A percentile compares a stretch with the other conserved stretches of the same genome.
Evolutionary conservation across 2,888 invertebrate species (phyloP).

Genomic region (Bombyx huttoni): DNA sequence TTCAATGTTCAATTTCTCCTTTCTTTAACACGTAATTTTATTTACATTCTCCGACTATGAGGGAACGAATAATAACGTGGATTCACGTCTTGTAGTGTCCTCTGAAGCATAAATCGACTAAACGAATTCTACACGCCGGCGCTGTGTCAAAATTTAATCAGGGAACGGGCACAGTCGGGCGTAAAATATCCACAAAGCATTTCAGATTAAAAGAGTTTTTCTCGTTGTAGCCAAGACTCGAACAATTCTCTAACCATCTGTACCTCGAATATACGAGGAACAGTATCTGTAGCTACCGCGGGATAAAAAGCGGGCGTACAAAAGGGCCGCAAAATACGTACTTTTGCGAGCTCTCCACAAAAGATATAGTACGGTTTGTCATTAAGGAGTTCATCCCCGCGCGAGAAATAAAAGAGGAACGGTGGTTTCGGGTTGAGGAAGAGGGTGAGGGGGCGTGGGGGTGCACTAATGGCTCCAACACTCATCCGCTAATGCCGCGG

Average conservation of each 20-base stretch:
- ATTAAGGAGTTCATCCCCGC: constrained; percentile 73
- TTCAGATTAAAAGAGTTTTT: constrained; percentile 41
- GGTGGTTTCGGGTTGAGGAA: constrained; percentile 44
- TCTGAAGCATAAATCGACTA: neutral
- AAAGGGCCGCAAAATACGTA: constrained; percentile 72
- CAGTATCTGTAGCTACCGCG: constrained; percentile 29
- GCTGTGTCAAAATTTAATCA: constrained; percentile 25
- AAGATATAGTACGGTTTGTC: constrained; percentile 74
- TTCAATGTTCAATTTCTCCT: neutral
- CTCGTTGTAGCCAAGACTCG: constrained; percentile 37
- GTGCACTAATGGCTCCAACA: constrained; percentile 70
- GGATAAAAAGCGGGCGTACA: constrained; percentile 65
- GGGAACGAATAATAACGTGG: neutral
- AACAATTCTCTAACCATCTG: constrained; percentile 40
- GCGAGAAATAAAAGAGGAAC: constrained; percentile 72
- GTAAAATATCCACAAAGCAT: constrained; percentile 30
- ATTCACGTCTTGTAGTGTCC: neutral
- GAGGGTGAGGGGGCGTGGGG: constrained; percentile 25
- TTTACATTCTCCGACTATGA: neutral
- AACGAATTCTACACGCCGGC: constrained; percentile 13
- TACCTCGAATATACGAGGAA: constrained; percentile 23
- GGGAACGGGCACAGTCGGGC: constrained; percentile 18
- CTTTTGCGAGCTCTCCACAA: constrained; percentile 71
- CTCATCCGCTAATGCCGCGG: constrained; percentile 73
- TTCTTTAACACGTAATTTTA: neutral